These are phyloP conservation scores for Sylvicola fuscatus DNA, from an alignment of 2,888 invertebrate genomes.

Conservation along the genomic window DNA sequence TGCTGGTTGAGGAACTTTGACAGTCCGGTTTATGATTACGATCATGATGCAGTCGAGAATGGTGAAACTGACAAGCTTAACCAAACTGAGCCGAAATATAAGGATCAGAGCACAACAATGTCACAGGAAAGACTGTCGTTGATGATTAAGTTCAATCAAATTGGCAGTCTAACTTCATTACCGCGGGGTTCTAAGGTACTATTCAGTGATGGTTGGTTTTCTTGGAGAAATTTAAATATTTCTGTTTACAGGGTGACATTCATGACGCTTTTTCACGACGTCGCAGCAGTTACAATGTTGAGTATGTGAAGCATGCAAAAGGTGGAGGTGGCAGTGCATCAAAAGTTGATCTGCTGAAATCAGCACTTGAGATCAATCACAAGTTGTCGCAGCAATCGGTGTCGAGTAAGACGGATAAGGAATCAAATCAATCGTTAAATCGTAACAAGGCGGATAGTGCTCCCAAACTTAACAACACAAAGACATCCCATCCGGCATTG, in stretches of 20 bases:
- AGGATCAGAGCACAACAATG: slow-evolving; percentile 48
- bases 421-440: slow-evolving; percentile 36
- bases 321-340: slow-evolving; percentile 25
- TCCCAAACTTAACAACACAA: slow-evolving; percentile 36
- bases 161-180: slow-evolving; percentile 51
- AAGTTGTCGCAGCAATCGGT: slow-evolving; percentile 29
- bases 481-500: slow-evolving; percentile 35
- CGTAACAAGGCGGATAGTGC: slow-evolving; percentile 37
- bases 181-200: slow-evolving; percentile 40
- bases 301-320: slow-evolving; percentile 19
- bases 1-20: slow-evolving; percentile 47
- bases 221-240: slow-evolving; percentile 1
- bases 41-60: slow-evolving; percentile 25
- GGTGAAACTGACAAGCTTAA: slow-evolving; percentile 41
- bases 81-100: slow-evolving; percentile 36
- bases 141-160: slow-evolving; percentile 54
- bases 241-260: slow-evolving; percentile 19
- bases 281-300: slow-evolving; percentile 26
- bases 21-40: slow-evolving; percentile 14
- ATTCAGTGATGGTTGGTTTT: slow-evolving; percentile 14
- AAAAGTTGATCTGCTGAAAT: slow-evolving; percentile 42
- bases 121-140: slow-evolving; percentile 51
- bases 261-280: slow-evolving; percentile 25
- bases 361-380: slow-evolving; percentile 46
- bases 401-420: slow-evolving; percentile 26